phyloP scores from a whole-genome alignment of 2,888 invertebrate genomes.

The Hemicrepidius hirtus region DNA sequence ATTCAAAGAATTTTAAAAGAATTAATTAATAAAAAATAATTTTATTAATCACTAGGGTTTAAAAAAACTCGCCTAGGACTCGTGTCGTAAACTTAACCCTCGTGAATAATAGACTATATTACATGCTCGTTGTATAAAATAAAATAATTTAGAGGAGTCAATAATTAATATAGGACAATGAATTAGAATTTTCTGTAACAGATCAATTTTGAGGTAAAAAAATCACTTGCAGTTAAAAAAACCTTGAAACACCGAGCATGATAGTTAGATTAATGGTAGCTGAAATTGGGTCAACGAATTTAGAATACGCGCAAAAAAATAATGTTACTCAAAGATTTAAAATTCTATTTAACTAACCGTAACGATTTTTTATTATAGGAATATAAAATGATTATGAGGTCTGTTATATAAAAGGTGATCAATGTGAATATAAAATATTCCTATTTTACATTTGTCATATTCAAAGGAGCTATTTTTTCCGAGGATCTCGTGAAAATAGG shows the following conservation, averaged over 20 bases:
- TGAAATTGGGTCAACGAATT: not conserved
- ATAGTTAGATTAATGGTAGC: not conserved
- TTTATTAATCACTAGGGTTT: no score
- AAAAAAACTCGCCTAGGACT: no score
- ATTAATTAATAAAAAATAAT: no score
- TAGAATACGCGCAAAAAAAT: not conserved
- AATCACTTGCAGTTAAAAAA: no score
- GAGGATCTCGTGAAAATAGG: constrained; percentile 17
- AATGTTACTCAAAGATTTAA: not conserved
- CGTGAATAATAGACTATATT: no score
- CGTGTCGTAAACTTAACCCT: no score
- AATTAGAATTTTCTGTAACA: no score
- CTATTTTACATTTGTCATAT: constrained; percentile 6
- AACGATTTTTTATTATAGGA: not conserved
- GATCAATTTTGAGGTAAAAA: no score
- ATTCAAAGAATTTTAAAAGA: not conserved
- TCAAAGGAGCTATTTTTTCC: not conserved
- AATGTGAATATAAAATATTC: not conserved
- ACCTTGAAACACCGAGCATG: no score
- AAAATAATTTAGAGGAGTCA: no score
- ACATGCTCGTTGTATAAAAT: no score
- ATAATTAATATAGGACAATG: no score
- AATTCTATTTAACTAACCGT: not conserved
- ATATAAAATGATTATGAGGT: not conserved
- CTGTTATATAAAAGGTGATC: not conserved